phyloP scores from a whole-genome alignment of 2,888 invertebrate genomes.

The Volucella inflata region DNA sequence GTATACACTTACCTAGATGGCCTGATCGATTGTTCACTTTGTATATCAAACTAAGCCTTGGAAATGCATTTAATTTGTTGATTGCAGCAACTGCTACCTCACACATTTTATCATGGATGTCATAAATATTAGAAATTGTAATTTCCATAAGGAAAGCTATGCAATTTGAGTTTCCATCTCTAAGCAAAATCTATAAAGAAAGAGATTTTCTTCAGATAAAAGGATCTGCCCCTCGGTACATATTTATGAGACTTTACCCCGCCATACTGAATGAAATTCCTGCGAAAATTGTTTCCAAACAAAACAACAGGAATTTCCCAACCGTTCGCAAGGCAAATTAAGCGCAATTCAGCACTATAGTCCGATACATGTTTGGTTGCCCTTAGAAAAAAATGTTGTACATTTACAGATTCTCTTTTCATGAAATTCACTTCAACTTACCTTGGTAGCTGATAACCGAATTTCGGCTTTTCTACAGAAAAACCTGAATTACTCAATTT shows the following conservation, averaged over 20 bases:
- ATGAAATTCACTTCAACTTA: slow-evolving; percentile 9
- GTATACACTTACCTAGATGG: slow-evolving; percentile 1
- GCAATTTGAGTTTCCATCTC: slow-evolving; percentile 56
- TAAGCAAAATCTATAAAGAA: slow-evolving; percentile 66
- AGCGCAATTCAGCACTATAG: slow-evolving; percentile 77
- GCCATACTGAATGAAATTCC: slow-evolving; percentile 76
- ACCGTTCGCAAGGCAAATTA: slow-evolving; percentile 79
- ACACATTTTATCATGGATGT: slow-evolving; percentile 76
- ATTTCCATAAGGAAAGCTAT: slow-evolving; percentile 75
- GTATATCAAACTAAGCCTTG: slow-evolving; percentile 19
- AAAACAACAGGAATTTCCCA: slow-evolving; percentile 78
- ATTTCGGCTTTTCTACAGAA: slow-evolving; percentile 7
- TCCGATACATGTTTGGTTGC: slow-evolving; percentile 55
- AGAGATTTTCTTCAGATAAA: neutral
- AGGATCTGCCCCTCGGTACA: neutral
- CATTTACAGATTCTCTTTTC: neutral
- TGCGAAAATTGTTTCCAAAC: slow-evolving; percentile 76
- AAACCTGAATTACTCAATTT: neutral
- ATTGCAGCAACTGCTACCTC: slow-evolving; percentile 75
- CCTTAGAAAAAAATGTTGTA: slow-evolving; percentile 3
- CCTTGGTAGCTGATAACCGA: neutral
- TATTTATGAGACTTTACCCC: slow-evolving; percentile 74
- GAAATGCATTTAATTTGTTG: slow-evolving; percentile 68
- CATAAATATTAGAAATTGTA: slow-evolving; percentile 58
- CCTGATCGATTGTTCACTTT: slow-evolving; percentile 10